phyloP scores from a whole-genome alignment of 2,888 invertebrate species.

The Lordiphosa fenestrarum region DNA sequence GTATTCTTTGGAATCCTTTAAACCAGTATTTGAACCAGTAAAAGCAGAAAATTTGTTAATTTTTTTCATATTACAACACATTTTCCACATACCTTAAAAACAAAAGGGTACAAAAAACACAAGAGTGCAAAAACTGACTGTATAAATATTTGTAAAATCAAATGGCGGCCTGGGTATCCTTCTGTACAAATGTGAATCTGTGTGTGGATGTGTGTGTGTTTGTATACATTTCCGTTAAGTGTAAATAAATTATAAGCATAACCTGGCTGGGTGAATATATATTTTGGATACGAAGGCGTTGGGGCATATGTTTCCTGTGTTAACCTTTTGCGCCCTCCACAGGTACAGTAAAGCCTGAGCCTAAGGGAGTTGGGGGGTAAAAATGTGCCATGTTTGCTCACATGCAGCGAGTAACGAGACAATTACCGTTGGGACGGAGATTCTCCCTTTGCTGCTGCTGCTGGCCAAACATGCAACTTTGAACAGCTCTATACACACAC shows the following conservation, averaged over 20 bases:
- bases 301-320: conserved; percentile 40
- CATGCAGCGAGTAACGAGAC: conserved; percentile 73
- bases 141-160: conserved; percentile 68
- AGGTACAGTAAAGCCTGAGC: conserved; percentile 31
- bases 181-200: background rate
- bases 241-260: conserved; percentile 70
- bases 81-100: background rate
- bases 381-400: conserved; percentile 64
- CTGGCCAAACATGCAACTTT: conserved; percentile 60
- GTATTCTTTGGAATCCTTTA: too few relatives aligned
- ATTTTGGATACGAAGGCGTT: conserved; percentile 24
- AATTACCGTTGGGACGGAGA: conserved; percentile 63
- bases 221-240: conserved; percentile 46
- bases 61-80: background rate
- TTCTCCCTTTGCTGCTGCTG: conserved; percentile 17
- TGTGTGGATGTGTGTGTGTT: conserved; percentile 8
- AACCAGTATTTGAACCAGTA: too few relatives aligned
- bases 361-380: conserved; percentile 14
- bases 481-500: conserved; percentile 51
- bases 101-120: background rate
- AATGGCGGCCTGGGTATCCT: conserved; percentile 33
- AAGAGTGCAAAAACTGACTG: conserved; percentile 29
- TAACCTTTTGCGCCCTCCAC: conserved; percentile 26
- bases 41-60: too few relatives aligned
- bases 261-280: conserved; percentile 1